Base-by-base conservation (phyloP, 1,140 invertebrate species). In the Drosophila ohnishii region DNA sequence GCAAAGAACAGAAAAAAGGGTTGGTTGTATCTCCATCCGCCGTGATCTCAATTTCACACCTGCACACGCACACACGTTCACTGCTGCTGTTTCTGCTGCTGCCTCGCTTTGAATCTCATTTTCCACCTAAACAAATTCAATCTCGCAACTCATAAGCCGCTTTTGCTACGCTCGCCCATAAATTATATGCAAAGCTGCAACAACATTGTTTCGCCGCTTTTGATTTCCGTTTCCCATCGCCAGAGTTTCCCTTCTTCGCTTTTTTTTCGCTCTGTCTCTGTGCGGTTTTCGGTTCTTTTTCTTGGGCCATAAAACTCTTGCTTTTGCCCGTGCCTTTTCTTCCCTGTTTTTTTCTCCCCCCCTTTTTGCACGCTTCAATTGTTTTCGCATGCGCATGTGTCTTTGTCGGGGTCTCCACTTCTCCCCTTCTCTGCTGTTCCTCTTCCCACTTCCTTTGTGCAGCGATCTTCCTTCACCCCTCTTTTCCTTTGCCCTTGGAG, bases 191-290 rank as follows among this genome's bases (percentile, higher is more conserved):
- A 88, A 88, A 87, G 84, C 80, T 79, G 65, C 75, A 75, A 40
- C 62, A 69, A 60, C 79, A 65, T 72, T 88, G 84, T 65, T 19
- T 84, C 63, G 80, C 84, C 76, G 84, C 84, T 88, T 88, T 90
- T 90, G 87, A 90, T 87, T 90, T 90, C 87, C 87, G 87, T 90
- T 90, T 90, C 87, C 87, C 87, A 90, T 86, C 77, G 75, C 67
- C 84, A 73, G 76, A 81, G 79, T 82, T 90, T 88, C 81, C 85
- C 78, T 84, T 81, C 65, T 78, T 48, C 66, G 63, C 63, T 34
- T 86, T 78, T 74, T 76, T 80, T 86, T 81, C 70, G 66, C 73
- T 57, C 55, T 48, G 66, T 22, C 16, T 35, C 32, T 14, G 50
- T 81, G 84, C 75, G 73, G 81, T 80, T 86, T 87, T 82, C 19